Conservation (phyloP, 2,888 invertebrate species). For the Spilarctia lutea region DNA sequence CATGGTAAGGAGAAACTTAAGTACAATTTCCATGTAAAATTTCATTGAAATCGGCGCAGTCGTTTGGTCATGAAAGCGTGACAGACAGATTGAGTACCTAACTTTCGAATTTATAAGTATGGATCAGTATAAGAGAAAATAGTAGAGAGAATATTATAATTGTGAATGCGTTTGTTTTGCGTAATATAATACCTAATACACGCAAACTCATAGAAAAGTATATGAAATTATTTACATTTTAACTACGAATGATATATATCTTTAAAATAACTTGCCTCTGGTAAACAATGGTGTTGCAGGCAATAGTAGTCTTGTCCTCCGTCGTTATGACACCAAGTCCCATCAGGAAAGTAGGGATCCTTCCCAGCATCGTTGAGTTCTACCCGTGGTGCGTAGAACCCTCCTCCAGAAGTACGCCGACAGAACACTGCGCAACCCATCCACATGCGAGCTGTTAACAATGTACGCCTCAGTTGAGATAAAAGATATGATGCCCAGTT, state of each 20-base stretch:
- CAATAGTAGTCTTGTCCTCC: conserved; percentile 89
- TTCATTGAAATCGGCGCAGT: too few species aligned
- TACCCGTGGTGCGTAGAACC: conserved; percentile 91
- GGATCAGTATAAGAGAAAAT: too few species aligned
- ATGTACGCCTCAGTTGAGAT: background rate
- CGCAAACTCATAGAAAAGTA: too few species aligned
- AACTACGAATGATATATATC: background rate
- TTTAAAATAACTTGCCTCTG: conserved; percentile 84
- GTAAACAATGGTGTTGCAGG: conserved; percentile 91
- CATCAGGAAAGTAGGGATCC: conserved; percentile 92
- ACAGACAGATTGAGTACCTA: too few species aligned
- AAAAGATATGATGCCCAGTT: background rate
- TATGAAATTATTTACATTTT: too few species aligned
- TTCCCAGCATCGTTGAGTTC: conserved; percentile 91
- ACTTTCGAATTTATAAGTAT: too few species aligned
- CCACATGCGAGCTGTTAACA: conserved; percentile 88
- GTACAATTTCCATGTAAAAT: too few species aligned
- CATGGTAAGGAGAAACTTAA: too few species aligned
- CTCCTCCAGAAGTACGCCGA: conserved; percentile 87
- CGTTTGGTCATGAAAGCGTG: too few species aligned
- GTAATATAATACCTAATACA: too few species aligned
- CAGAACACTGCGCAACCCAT: conserved; percentile 94
- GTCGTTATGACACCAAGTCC: conserved; percentile 92
- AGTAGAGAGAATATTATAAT: too few species aligned
- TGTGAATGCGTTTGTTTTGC: too few species aligned